These are phyloP conservation scores for Hyposoter didymator DNA, from an alignment of 2,888 invertebrate genomes.

Conservation along the genomic window DNA sequence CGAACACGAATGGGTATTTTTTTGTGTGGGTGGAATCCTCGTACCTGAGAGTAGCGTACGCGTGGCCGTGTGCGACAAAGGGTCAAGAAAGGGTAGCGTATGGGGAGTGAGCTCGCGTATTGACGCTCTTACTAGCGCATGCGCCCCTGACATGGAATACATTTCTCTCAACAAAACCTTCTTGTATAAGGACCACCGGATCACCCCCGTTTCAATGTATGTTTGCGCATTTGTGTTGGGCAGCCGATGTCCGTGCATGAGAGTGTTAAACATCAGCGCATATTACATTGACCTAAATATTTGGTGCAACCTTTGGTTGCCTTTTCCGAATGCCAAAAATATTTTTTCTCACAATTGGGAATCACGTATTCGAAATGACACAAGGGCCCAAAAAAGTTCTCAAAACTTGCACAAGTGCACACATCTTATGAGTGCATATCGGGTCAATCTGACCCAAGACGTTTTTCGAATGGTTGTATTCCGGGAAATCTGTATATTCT, in stretches of 20 bases:
- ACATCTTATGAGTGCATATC: no score
- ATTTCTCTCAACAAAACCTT: slow-evolving; percentile 69
- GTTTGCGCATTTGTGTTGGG: background rate
- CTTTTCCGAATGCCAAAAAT: slow-evolving; percentile 15
- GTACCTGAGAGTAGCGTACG: slow-evolving; percentile 24
- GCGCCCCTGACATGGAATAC: slow-evolving; percentile 72
- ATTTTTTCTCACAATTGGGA: no score
- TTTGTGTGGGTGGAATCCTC: slow-evolving; percentile 14
- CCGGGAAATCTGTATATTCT: no score
- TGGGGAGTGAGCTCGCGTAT: slow-evolving; percentile 77
- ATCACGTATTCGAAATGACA: no score
- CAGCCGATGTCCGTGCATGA: slow-evolving; percentile 43
- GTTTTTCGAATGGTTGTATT: no score
- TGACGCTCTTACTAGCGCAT: slow-evolving; percentile 81
- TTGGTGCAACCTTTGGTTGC: slow-evolving; percentile 30
- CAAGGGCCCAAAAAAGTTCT: no score
- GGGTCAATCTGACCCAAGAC: no score
- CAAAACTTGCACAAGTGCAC: no score
- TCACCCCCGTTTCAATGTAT: slow-evolving; percentile 1
- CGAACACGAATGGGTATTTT: background rate
- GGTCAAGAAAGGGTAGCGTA: slow-evolving; percentile 79
- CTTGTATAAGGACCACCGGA: slow-evolving; percentile 67
- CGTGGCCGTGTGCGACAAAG: slow-evolving; percentile 72
- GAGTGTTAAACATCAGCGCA: slow-evolving; percentile 38
- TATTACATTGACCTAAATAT: slow-evolving; percentile 35